Base-by-base conservation (phyloP, 1,140 invertebrate species). In the Atta texana region DNA sequence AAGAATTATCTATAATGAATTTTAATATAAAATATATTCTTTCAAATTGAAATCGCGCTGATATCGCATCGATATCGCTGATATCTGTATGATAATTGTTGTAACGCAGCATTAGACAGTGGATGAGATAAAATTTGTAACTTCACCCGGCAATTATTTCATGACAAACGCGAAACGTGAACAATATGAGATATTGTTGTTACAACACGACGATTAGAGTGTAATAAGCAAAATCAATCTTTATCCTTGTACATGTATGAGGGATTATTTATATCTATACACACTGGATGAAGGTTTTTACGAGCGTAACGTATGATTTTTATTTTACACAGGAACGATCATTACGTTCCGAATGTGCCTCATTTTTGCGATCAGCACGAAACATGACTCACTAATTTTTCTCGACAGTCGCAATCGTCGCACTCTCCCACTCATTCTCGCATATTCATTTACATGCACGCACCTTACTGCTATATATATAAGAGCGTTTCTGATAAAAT, bases 291-390 rank as follows among this genome's bases (percentile, higher is more conserved):
- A 85, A 93, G 84, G 91, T 93, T 74, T 84, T 94, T 95, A 94
- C 93, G 94, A 94, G 94, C 94, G 91, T 95, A 94, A 94, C 91
- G 92, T 93, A 94, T 93, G 92, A 82, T 85, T 92, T 94, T 95
- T 94, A 94, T 95, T 94, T 94, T 95, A 95, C 89, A 93, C 88
- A 93, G 92, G 90, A 93, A 86, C 89, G 89, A 90, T 76, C 86
- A 55, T 61, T 85, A 87, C 87, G 89, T 90, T 88, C 91, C 85
- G 80, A 78, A 88, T 87, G 90, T 87, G 87, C 71, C 72, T 86
- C 82, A 81, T 81, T 91, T 88, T 75, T 85, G 75, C 75, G 86
- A 88, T 90, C 89, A 85, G 89, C 89, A 88, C 89, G 81, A 90
- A 88, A 90, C 87, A 91, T 90, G 84, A 72, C 72, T 90, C 89